These are phyloP conservation scores for Scomber colias DNA, from an alignment of 2,113 vertebrate genomes.

Conservation along the genomic window DNA sequence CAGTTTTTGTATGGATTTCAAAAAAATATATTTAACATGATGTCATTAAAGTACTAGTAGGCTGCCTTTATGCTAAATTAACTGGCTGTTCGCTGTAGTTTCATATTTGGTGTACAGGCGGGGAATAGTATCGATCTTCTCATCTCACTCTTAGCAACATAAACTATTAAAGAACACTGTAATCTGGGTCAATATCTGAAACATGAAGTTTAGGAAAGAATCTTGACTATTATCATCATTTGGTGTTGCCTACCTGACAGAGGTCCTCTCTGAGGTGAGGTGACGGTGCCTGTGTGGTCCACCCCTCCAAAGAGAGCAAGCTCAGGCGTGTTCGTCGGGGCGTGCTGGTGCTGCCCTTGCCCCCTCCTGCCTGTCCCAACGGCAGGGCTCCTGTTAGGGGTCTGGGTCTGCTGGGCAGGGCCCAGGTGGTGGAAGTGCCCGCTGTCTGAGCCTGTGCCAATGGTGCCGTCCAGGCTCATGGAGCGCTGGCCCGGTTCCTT, in stretches of 20 bases:
- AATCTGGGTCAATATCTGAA: neutral
- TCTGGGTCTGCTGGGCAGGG: slow-evolving; percentile 87
- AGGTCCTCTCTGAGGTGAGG: slow-evolving; percentile 89
- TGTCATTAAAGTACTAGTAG: too few relatives aligned
- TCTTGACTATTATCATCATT: too few relatives aligned
- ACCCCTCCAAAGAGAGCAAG: slow-evolving; percentile 92
- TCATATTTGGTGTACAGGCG: too few relatives aligned
- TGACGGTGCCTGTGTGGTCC: slow-evolving; percentile 87
- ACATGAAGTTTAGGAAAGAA: neutral
- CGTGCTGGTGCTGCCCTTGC: slow-evolving; percentile 82
- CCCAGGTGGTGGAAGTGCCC: slow-evolving; percentile 84
- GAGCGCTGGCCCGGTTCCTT: slow-evolving; percentile 94
- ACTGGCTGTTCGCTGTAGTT: too few relatives aligned
- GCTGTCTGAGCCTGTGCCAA: slow-evolving; percentile 83
- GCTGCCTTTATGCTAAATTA: too few relatives aligned
- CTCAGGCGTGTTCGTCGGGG: slow-evolving; percentile 83
- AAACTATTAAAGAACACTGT: neutral
- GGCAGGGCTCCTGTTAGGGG: slow-evolving; percentile 89
- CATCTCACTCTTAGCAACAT: neutral
- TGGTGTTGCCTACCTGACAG: slow-evolving; percentile 71
- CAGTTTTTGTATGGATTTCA: neutral
- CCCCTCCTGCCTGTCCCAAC: slow-evolving; percentile 86
- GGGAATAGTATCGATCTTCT: neutral
- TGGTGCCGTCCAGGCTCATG: slow-evolving; percentile 92
- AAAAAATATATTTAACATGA: neutral